Evolutionary conservation across 2,888 invertebrate species (phyloP), one percentile per base, ranked within the genome.

Genomic region (Girardia tigrina): DNA sequence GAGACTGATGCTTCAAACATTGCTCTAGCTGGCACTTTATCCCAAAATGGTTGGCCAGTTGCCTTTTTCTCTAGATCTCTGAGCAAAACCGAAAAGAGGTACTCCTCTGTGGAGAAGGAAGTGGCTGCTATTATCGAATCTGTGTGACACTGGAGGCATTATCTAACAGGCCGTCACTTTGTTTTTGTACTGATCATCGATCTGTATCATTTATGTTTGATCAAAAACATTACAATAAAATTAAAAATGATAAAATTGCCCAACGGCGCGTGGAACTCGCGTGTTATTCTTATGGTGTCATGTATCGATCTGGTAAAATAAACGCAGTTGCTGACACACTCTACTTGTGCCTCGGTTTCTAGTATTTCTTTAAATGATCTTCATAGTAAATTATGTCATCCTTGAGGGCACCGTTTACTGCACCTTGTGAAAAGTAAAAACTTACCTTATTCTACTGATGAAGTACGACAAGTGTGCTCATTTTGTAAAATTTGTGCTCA

Each of bases 381-480:
- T 1, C 78, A 78, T 69, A 36, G 77, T 16, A n/a, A 1, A 16
- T 75, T 78, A 1, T 78, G 78, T 72, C 78, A 79, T 69, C 78
- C 78, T 14, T 76, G 77, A 0, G 70, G 76, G 36, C 71, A 77
- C 23, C 29, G 73, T n/a, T 74, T 78, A 72, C 26, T 72, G 6
- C 78, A 79, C 56, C 77, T 78, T 74, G 71, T 75, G 12, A 23
- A 72, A 6, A 20, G n/a, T 12, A 77, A 73, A 29, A 78, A 78
- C 29, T 29, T 78, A 28, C 77, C 77, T 20, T 77, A 74, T 23
- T 77, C 74, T 1, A 26, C 73, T 0, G 76, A 77, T 1, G 77
- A 79, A 27, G 36, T 77, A 12, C 72, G 28, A 29, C 71, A 16
- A 36, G 28, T 73, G 0, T 73, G 71, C 8, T 36, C 71, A 0